Evolutionary conservation across 2,888 invertebrate species (phyloP), one percentile per base, ranked within the genome.

Genomic region (Scaptomyza cyrtandrae): DNA sequence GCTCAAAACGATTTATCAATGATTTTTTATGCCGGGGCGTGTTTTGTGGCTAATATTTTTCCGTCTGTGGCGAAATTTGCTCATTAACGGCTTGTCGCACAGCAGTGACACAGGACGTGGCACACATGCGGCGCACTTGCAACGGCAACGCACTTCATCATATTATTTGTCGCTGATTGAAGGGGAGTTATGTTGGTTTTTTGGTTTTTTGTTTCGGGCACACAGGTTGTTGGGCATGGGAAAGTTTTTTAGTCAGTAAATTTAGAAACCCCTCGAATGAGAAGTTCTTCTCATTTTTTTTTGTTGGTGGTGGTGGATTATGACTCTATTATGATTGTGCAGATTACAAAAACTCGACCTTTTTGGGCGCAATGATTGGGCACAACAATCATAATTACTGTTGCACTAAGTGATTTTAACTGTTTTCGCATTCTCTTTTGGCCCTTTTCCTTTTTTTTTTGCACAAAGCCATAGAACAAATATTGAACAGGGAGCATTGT

Each of bases 1-100:
- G 19, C 19, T 53, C 49, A 39, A 39, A 16, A 27, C 45, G 56
- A 50, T 41, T 67, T 62, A 75, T 63, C 71, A 53, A 59, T 24
- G 10, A 13, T 31, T 64, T 65, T 74, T 79, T 87, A 86, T 72
- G 75, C 75, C 4, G 63, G 82, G 90, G 90, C 90, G 90, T 90
- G 90, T 86, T 80, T 71, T 90, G 90, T 77, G 90, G 90, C 90
- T 90, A 90, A 90, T 90, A 88, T 90, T 90, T 83, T 83, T 90
- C 90, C 90, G 89, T 64, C 75, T 71, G 76, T 75, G 63, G 76
- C 70, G 62, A 77, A 86, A 80, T 80, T 78, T 73, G 71, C 77
- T 85, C 85, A 86, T 87, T 88, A 87, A 82, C 74, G 78, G 70
- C 79, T 76, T 77, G 75, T 71, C 75, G 75, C 78, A 77, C 74